Conservation (phyloP, 53 echinoderm and acorn worm species). For the Apostichopus leukothele region DNA sequence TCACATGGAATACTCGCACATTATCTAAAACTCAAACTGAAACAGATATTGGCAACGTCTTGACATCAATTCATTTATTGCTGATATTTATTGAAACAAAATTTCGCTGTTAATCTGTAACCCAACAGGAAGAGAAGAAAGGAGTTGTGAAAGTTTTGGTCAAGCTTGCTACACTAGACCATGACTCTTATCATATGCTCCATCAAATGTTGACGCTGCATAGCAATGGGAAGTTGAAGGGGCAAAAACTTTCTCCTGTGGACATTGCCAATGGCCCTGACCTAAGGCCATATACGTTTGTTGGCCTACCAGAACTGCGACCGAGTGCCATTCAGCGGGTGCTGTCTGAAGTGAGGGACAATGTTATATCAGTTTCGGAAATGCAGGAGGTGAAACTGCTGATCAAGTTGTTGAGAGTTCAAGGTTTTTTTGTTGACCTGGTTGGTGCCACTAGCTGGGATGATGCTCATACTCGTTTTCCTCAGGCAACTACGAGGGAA, state of each 20-base stretch:
- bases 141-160: background rate
- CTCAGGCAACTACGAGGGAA: background rate
- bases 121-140: constrained; percentile 6
- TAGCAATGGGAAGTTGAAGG: constrained; percentile 10
- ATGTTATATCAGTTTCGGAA: background rate
- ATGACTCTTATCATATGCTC: constrained; percentile 11
- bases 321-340: background rate
- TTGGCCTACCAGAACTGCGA: background rate
- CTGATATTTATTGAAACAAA: too few relatives aligned
- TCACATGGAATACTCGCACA: too few relatives aligned
- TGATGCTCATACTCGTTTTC: background rate
- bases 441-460: background rate
- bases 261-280: constrained; percentile 29
- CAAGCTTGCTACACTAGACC: constrained; percentile 16
- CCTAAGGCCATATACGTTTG: constrained; percentile 1
- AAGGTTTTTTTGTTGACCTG: background rate
- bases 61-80: too few relatives aligned
- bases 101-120: background rate
- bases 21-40: too few relatives aligned
- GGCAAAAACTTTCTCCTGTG: background rate
- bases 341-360: background rate
- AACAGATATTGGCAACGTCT: too few relatives aligned
- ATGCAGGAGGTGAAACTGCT: constrained; percentile 15
- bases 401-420: background rate
- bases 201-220: background rate